These are phyloP conservation scores for Zoanthus solanderi DNA, from an alignment of 92 coral and sea anemone genomes.

Conservation along the genomic window DNA sequence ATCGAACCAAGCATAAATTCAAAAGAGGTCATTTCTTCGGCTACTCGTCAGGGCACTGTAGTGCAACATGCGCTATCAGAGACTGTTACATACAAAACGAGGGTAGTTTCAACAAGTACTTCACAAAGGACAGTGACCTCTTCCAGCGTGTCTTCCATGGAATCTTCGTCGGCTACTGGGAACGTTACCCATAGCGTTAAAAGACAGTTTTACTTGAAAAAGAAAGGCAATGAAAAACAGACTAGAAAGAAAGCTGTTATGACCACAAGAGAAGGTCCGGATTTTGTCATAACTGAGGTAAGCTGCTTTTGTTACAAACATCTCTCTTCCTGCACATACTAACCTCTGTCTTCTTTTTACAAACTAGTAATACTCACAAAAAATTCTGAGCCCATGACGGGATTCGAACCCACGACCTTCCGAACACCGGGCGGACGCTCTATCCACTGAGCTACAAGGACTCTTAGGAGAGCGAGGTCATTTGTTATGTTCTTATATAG, in stretches of 20 bases:
- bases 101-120: background rate
- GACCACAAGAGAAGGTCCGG: conserved; percentile 24
- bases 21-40: background rate
- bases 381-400: too few species aligned
- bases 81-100: conserved; percentile 15
- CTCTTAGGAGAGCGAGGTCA: too few species aligned
- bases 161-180: background rate
- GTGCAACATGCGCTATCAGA: background rate
- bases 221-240: conserved; percentile 5
- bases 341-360: too few species aligned
- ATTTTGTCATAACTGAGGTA: conserved; percentile 32
- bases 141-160: background rate
- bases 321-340: too few species aligned
- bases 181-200: background rate
- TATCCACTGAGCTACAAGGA: too few species aligned
- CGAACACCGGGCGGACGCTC: too few species aligned
- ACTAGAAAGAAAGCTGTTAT: background rate
- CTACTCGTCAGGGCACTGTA: background rate
- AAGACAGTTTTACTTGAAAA: conserved; percentile 30
- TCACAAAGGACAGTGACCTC: background rate
- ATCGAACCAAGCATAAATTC: background rate
- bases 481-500: too few species aligned
- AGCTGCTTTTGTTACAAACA: background rate
- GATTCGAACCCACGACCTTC: too few species aligned
- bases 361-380: too few species aligned